phyloP scores from a whole-genome alignment of 2,888 invertebrate species.

The Nesidiocoris tenuis region DNA sequence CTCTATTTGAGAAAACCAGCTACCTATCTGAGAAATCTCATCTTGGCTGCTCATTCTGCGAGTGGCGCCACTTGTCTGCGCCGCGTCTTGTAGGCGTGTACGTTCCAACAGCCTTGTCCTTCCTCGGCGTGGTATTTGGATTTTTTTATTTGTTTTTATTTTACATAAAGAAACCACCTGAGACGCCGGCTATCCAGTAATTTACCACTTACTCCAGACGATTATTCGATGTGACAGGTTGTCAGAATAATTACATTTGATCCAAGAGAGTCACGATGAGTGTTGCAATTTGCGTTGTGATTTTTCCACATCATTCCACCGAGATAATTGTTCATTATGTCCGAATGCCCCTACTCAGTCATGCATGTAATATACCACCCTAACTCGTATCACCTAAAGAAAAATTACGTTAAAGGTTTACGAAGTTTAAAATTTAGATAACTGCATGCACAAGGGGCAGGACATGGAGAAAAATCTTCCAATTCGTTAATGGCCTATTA shows the following conservation, averaged over 20 bases:
- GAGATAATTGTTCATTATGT: too few species aligned
- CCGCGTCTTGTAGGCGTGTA: not conserved
- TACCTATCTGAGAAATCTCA: not conserved
- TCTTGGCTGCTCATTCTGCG: not conserved
- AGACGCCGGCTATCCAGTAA: not conserved
- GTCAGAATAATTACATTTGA: not conserved
- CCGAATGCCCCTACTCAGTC: too few species aligned
- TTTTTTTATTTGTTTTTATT: not conserved
- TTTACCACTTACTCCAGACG: not conserved
- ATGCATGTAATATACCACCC: too few species aligned
- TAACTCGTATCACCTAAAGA: too few species aligned
- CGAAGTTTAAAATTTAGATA: too few species aligned
- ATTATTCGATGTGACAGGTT: not conserved
- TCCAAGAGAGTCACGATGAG: too few species aligned
- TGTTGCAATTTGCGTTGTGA: not conserved
- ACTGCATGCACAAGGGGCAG: too few species aligned
- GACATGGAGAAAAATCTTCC: too few species aligned
- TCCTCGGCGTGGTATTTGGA: not conserved
- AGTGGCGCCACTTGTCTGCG: not conserved
- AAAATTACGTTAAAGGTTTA: too few species aligned
- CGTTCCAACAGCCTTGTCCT: not conserved
- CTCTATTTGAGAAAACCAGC: not conserved
- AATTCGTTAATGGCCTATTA: too few species aligned
- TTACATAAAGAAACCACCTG: too few species aligned
- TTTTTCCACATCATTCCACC: slow-evolving; percentile 13